Conservation (phyloP, 1,140 invertebrate species). For the Laupala kohalensis region DNA sequence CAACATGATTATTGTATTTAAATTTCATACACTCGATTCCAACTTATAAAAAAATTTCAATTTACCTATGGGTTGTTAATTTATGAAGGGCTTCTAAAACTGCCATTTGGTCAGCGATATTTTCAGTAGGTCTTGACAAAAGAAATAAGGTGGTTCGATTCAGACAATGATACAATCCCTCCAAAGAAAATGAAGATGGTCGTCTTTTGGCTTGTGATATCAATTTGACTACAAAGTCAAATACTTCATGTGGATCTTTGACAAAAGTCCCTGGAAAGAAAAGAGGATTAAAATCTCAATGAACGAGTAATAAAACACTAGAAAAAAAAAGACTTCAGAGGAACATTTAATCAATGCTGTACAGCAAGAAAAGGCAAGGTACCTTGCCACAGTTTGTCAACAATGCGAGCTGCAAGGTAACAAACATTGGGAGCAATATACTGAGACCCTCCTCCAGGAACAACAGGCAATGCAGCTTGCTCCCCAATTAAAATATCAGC, state of each 20-base stretch:
- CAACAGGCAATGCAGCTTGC: constrained; percentile 60
- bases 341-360: neutral
- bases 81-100: constrained; percentile 88
- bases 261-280: constrained; percentile 43
- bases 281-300: neutral
- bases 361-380: neutral
- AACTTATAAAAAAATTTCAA: too few species aligned
- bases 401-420: constrained; percentile 80
- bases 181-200: constrained; percentile 53
- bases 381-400: constrained; percentile 97
- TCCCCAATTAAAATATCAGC: constrained; percentile 79
- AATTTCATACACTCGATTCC: neutral
- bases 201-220: constrained; percentile 76
- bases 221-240: constrained; percentile 88
- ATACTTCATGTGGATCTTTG: constrained; percentile 86
- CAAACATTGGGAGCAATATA: constrained; percentile 83
- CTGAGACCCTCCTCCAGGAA: constrained; percentile 60
- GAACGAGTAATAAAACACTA: neutral
- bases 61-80: constrained; percentile 61
- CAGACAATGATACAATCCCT: constrained; percentile 82
- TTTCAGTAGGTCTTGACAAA: constrained; percentile 78
- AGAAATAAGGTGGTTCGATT: constrained; percentile 90
- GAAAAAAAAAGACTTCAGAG: neutral
- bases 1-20: neutral
- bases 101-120: constrained; percentile 78